Conservation (phyloP, 2,797 vertebrate genomes). For the Hafferia zeledoni region DNA sequence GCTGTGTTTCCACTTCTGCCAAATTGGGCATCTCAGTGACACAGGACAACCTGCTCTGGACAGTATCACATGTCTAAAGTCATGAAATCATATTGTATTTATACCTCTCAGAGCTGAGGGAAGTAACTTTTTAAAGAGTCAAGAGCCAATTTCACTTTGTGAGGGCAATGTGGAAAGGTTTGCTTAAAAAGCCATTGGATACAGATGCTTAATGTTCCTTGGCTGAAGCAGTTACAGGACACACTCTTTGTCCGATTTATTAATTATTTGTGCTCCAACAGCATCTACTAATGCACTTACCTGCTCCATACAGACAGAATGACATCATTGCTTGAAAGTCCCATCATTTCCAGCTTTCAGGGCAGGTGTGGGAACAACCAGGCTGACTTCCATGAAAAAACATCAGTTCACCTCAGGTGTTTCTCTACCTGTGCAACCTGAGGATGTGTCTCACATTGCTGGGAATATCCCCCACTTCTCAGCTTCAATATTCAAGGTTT, state of each 20-base stretch:
- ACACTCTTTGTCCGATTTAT: not conserved
- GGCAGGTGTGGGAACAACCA: not conserved
- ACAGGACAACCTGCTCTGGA: not conserved
- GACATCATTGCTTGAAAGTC: not conserved
- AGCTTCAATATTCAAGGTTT: not conserved
- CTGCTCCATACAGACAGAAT: not conserved
- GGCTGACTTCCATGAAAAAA: not conserved
- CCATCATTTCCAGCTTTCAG: not conserved
- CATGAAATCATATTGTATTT: conserved; percentile 22
- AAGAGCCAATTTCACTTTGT: not conserved
- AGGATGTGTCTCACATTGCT: not conserved
- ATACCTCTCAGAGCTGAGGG: not conserved
- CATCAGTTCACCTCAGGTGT: not conserved
- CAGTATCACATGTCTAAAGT: not conserved
- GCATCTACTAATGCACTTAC: not conserved
- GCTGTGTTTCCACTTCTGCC: conserved; percentile 11
- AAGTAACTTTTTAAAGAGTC: not conserved
- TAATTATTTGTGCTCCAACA: not conserved
- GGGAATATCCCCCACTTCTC: not conserved
- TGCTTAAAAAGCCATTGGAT: not conserved
- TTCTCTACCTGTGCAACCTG: not conserved
- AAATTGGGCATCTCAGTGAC: not conserved
- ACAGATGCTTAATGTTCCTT: not conserved
- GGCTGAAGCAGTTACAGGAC: not conserved
- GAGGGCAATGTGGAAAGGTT: not conserved